Evolutionary conservation across 2,888 invertebrate species (phyloP), one percentile per base, ranked within the genome.

Genomic region (Ametastegia equiseti): DNA sequence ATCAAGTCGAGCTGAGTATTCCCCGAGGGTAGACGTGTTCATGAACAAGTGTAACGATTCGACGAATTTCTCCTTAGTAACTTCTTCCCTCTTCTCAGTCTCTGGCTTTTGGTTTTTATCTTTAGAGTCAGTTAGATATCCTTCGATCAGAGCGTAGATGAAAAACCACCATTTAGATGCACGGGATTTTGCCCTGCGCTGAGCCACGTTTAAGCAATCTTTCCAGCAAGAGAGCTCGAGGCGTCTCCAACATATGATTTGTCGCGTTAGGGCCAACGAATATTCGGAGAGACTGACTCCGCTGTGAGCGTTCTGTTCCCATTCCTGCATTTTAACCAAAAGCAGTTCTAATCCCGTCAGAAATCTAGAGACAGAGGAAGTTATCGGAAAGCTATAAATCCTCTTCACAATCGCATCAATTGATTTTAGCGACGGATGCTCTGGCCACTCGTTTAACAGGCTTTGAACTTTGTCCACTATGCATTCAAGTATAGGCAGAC

Each of bases 111-210:
- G 90, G 88, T 3, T 89, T 86, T 2, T 88, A 85, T 77, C 86
- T 84, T 81, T 87, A 11, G 85, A 83, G 71, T 84, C 85, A 11
- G 42, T 84, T 6, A 95, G 90, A 87, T 95, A 96, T 54, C 95
- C 94, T 71, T 95, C 94, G 54, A 96, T 92, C 0, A 97, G 92
- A 30, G 95, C 94, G 90, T 96, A 98, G 67, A 98, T 91, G 90
- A 97, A 96, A 92, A 98, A 97, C 98, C 98, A 99, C 95, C 97
- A 98, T 89, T 96, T 97, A 84, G 96, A 94, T 0, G 96, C 94
- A 83, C 95, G 94, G 0, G 94, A 92, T 88, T 94, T 94, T 84
- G 96, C 93, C 87, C 95, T 94, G 75, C 94, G 93, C 81, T 94
- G 94, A 23, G 96, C 93, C 82, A 94, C 94, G 83, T 96, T 95